Evolutionary conservation across 1,140 invertebrate genomes (phyloP).

Genomic region (Sinella curviseta): DNA sequence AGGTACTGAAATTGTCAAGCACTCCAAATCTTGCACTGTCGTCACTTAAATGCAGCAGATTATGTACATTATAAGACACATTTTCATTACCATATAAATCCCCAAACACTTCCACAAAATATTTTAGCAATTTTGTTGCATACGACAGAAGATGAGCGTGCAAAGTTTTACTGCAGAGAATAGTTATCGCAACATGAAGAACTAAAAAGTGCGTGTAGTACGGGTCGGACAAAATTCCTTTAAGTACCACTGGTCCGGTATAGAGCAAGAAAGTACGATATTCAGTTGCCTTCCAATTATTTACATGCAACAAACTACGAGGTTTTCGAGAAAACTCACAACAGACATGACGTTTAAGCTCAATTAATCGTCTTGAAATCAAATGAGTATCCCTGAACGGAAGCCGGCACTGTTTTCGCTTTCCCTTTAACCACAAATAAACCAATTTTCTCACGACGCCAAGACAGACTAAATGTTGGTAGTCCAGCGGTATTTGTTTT

Average conservation of each 20-base stretch:
- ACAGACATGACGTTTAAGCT: not conserved
- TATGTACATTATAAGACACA: conserved; percentile 43
- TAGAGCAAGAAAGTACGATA: conserved; percentile 41
- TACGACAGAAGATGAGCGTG: not conserved
- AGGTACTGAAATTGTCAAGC: conserved; percentile 54
- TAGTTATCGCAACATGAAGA: conserved; percentile 51
- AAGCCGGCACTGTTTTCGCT: conserved; percentile 22
- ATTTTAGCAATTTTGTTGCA: conserved; percentile 21
- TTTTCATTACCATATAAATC: conserved; percentile 22
- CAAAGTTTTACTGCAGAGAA: conserved; percentile 1
- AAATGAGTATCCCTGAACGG: not conserved
- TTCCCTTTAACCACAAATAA: conserved; percentile 49
- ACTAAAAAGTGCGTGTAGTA: conserved; percentile 54
- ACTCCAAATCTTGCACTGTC: conserved; percentile 55
- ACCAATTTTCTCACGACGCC: conserved; percentile 51
- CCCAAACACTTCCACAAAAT: conserved; percentile 7
- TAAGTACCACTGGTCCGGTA: conserved; percentile 31
- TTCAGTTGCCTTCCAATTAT: conserved; percentile 44
- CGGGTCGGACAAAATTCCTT: not conserved
- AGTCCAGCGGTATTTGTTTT: conserved; percentile 51
- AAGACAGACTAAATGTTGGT: conserved; percentile 50
- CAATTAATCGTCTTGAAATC: conserved; percentile 11
- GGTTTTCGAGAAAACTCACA: conserved; percentile 40
- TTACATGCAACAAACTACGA: conserved; percentile 29
- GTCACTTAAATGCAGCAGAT: conserved; percentile 53